phyloP scores from a whole-genome alignment of 2,797 vertebrate species.

The Bradypodion ventrale region DNA sequence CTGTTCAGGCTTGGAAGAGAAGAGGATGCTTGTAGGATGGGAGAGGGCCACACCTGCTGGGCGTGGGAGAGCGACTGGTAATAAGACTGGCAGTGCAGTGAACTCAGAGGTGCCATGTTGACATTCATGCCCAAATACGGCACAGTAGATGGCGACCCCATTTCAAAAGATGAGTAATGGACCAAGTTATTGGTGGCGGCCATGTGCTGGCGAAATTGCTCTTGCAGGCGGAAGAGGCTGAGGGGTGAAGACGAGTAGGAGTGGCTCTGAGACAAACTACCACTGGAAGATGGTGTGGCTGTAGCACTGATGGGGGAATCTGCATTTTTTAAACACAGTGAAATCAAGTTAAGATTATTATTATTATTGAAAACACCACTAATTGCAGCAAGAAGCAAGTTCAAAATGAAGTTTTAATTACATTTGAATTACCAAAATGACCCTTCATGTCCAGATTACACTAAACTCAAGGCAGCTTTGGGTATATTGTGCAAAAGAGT shows the following conservation, averaged over 20 bases:
- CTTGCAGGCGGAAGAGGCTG: constrained; percentile 98
- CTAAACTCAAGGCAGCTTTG: background rate
- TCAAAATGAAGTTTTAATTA: background rate
- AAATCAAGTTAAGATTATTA: constrained; percentile 24
- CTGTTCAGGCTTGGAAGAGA: constrained; percentile 90
- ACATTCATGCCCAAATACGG: constrained; percentile 96
- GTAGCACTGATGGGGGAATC: constrained; percentile 86
- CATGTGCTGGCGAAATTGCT: constrained; percentile 99
- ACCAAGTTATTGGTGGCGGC: constrained; percentile 97
- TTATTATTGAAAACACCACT: background rate
- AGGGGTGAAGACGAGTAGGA: constrained; percentile 97
- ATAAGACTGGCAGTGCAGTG: constrained; percentile 96
- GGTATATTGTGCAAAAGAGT: too few relatives aligned
- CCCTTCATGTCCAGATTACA: background rate
- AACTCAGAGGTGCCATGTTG: constrained; percentile 92
- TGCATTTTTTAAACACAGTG: constrained; percentile 74
- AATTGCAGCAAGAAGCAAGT: background rate
- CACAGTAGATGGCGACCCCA: constrained; percentile 87
- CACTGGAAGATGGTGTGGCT: constrained; percentile 81
- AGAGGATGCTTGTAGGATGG: constrained; percentile 86
- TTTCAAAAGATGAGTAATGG: constrained; percentile 96
- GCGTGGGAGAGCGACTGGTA: constrained; percentile 96
- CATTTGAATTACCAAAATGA: background rate
- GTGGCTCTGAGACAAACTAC: constrained; percentile 80
- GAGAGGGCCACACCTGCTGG: constrained; percentile 95